Percentiles rank a stretch among this genome's conserved stretches.
These are phyloP conservation scores for Halocynthia aurantium DNA, from an alignment of 23 tunicate genomes.

Conservation along the genomic window DNA sequence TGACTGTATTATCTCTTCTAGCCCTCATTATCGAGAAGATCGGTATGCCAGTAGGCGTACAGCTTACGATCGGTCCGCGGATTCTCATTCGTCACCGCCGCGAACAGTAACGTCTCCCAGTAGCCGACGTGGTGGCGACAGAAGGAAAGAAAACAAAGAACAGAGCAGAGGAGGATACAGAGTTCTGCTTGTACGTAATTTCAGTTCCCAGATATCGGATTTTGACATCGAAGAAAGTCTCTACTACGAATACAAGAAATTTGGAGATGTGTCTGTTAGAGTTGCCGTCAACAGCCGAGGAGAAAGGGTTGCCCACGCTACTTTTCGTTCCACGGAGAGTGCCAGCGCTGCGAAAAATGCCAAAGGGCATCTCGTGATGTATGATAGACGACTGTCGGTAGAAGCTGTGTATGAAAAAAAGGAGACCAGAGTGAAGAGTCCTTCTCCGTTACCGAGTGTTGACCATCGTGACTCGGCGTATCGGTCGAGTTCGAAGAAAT, in stretches of 20 bases:
- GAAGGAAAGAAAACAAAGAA: slow-evolving; percentile 27
- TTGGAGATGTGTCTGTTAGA: slow-evolving; percentile 73
- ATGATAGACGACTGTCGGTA: slow-evolving; percentile 65
- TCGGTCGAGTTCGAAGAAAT: slow-evolving; percentile 7
- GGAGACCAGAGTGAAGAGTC: slow-evolving; percentile 5
- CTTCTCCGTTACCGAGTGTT: slow-evolving; percentile 4
- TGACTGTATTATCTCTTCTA: slow-evolving; percentile 28
- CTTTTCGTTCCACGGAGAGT: slow-evolving; percentile 67
- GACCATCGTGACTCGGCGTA: slow-evolving; percentile 12
- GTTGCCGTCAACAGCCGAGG: slow-evolving; percentile 66
- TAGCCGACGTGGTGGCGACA: slow-evolving; percentile 18
- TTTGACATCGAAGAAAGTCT: slow-evolving; percentile 91
- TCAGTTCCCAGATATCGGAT: slow-evolving; percentile 59
- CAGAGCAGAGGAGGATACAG: slow-evolving; percentile 45
- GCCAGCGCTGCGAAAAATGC: slow-evolving; percentile 88
- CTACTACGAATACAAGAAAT: slow-evolving; percentile 80
- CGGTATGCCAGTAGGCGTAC: slow-evolving; percentile 66
- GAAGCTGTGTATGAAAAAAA: slow-evolving; percentile 51
- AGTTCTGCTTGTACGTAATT: slow-evolving; percentile 61
- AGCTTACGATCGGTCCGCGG: slow-evolving; percentile 37
- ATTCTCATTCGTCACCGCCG: slow-evolving; percentile 27
- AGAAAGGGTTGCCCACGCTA: slow-evolving; percentile 84
- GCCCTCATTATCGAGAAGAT: slow-evolving; percentile 55
- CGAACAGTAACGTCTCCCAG: slow-evolving; percentile 39
- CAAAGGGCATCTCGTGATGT: slow-evolving; percentile 87